Base-by-base conservation (phyloP, 2,888 invertebrate genomes). In the Acleris cristana region DNA sequence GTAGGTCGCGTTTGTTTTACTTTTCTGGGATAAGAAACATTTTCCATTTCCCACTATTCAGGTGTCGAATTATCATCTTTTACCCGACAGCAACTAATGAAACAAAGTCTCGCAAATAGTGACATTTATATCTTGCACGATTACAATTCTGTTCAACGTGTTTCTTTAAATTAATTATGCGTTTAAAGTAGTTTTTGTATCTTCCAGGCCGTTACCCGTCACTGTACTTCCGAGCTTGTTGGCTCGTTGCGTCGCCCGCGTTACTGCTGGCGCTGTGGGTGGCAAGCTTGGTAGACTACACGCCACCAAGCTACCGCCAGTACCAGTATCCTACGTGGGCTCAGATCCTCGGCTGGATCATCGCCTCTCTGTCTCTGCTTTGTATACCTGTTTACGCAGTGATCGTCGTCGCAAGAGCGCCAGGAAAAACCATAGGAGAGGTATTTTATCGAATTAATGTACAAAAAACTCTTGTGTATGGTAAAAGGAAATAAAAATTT, bases 321-420 rank as follows among this genome's bases (percentile, higher is more conserved):
- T 97, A 96, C 69, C 93, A 93, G 65, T 98, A 97, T 85, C 98
- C 98, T 0, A 89, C 92, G 66, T 98, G 98, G 98, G 97, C 97
- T 26, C 96, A 97, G 76, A 95, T 94, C 18, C 90, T 98, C 61
- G 98, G 98, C 53, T 98, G 98, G 98, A 92, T 95, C 74, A 96
- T 98, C 71, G 96, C 98, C 1, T 96, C 96, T 14, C 88, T 96
- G 49, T 98, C 98, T 0, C 93, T 98, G 69, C 87, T 97, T 40
- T 97, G 97, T 86, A 97, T 98, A 83, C 98, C 98, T 12, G 94
- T 96, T 61, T 96, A 96, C 83, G 97, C 97, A 51, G 85, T 97
- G 57, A 95, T 96, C 72, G 95, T 96, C 63, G 87, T 98, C 60
- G 80, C 95, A 64, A 94, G 95, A 78, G 94, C 97, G 10, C 94